These are phyloP conservation scores for Calameuta idolon DNA, from an alignment of 2,888 invertebrate genomes.

Conservation along the genomic window DNA sequence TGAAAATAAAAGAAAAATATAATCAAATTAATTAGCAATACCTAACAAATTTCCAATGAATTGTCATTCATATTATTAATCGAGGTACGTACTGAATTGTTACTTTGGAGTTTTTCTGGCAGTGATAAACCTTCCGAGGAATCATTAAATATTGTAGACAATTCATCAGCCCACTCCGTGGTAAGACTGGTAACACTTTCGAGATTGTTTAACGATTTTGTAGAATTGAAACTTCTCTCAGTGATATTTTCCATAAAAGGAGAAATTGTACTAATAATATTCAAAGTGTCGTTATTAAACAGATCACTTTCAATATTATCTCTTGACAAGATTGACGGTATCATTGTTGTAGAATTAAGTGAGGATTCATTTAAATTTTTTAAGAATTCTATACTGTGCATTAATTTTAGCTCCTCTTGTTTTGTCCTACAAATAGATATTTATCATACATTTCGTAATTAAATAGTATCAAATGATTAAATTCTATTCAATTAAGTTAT, in stretches of 20 bases:
- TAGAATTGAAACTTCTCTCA: not conserved
- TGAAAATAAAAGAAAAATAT: not conserved
- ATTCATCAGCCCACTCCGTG: not conserved
- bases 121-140: not conserved
- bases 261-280: not conserved
- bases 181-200: not conserved
- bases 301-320: not conserved
- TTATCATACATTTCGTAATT: slow-evolving; percentile 8
- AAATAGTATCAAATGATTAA: slow-evolving; percentile 1
- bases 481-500: not conserved
- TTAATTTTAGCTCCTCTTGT: slow-evolving; percentile 59
- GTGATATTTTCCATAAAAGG: not conserved
- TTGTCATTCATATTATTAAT: not conserved
- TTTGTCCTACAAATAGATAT: slow-evolving; percentile 62
- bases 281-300: not conserved
- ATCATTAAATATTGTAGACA: not conserved
- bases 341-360: not conserved
- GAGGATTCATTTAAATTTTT: not conserved
- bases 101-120: not conserved
- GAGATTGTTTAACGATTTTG: not conserved
- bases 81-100: not conserved
- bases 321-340: not conserved
- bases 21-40: not conserved
- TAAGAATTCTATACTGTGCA: not conserved
- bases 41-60: not conserved